Evolutionary conservation across 2,797 vertebrate species (phyloP).

Genomic region (Sebastes aleutianus): DNA sequence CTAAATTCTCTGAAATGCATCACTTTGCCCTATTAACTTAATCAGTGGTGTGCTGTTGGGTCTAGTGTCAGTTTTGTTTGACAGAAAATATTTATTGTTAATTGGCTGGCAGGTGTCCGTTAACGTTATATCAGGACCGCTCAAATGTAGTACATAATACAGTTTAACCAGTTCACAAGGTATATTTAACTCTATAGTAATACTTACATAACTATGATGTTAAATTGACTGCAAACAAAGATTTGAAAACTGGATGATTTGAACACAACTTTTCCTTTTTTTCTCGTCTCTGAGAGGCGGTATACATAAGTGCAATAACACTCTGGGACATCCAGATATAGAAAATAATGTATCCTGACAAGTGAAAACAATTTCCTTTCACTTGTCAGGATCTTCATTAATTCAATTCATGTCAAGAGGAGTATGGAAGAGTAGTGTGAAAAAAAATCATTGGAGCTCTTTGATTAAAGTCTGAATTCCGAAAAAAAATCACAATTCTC

Average conservation of each 20-base stretch:
- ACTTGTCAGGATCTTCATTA: neutral
- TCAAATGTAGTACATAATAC: neutral
- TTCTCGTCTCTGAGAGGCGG: neutral
- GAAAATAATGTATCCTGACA: neutral
- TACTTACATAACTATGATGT: neutral
- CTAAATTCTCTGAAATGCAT: neutral
- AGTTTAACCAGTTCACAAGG: neutral
- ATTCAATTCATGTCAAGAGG: neutral
- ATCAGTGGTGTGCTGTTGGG: neutral
- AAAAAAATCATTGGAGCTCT: neutral
- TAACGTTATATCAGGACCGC: neutral
- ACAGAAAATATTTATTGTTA: neutral
- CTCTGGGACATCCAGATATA: neutral
- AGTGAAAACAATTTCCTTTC: neutral
- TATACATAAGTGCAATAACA: neutral
- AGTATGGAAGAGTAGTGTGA: neutral
- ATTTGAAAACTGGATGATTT: neutral
- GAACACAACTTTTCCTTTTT: neutral
- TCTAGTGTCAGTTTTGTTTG: neutral
- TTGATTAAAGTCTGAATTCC: neutral
- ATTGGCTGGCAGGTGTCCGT: neutral
- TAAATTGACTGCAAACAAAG: neutral
- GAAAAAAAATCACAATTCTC: neutral
- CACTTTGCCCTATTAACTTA: neutral
- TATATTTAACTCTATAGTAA: neutral